Conservation (phyloP, 2,797 vertebrate genomes). For the Lagothrix lagotricha region DNA sequence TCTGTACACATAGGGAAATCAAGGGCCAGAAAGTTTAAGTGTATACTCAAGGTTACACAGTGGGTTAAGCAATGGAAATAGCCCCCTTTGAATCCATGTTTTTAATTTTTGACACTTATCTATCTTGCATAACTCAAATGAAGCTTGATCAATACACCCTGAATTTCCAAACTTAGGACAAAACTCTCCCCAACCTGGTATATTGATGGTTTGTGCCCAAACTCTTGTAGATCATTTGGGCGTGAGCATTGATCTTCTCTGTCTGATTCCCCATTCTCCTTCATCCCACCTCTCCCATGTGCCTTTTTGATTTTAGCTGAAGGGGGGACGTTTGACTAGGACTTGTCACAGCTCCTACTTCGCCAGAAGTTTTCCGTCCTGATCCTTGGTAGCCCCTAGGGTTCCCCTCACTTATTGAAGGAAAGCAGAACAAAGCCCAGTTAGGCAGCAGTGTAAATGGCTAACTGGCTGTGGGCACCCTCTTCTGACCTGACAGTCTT, state of each 20-base stretch:
- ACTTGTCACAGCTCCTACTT: background rate
- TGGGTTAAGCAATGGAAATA: background rate
- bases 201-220: background rate
- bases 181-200: background rate
- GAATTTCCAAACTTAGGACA: background rate
- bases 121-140: background rate
- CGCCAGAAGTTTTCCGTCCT: background rate
- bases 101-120: background rate
- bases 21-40: background rate
- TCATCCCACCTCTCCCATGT: background rate
- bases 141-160: background rate
- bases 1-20: accelerated
- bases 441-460: background rate
- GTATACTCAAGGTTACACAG: background rate
- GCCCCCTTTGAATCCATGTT: background rate
- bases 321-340: background rate
- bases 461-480: background rate
- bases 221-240: background rate
- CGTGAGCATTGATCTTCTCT: background rate
- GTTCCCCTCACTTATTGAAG: background rate
- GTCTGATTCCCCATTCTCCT: background rate
- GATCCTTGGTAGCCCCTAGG: background rate
- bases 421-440: background rate
- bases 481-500: background rate
- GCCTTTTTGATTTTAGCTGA: background rate